Conservation (phyloP, 2,113 vertebrate genomes). For the Tetrao urogallus region DNA sequence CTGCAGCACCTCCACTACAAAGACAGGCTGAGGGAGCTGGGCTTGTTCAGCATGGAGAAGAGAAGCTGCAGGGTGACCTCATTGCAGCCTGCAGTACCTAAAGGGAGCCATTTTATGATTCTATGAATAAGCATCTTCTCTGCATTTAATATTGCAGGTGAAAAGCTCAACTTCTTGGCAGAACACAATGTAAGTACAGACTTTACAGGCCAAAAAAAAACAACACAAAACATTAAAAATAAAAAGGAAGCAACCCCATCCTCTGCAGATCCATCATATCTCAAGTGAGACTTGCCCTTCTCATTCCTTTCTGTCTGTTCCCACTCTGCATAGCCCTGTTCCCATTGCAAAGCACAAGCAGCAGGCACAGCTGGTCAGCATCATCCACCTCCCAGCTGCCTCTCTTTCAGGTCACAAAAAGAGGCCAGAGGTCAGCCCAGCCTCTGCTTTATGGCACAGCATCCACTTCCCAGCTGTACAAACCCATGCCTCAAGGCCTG, state of each 20-base stretch:
- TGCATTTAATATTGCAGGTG: neutral
- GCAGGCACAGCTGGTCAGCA: neutral
- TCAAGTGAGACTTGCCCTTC: neutral
- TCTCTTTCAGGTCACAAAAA: neutral
- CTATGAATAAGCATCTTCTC: neutral
- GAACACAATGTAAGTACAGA: neutral
- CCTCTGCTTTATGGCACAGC: neutral
- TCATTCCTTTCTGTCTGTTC: neutral
- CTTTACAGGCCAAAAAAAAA: neutral
- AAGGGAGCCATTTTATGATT: neutral
- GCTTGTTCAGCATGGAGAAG: too few relatives aligned
- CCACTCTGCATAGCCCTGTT: neutral
- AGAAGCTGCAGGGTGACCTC: too few relatives aligned
- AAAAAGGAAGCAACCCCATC: neutral
- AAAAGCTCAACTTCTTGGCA: neutral
- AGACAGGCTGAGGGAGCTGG: too few relatives aligned
- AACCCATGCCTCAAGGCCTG: neutral
- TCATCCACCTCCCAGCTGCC: neutral
- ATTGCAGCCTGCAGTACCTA: too few relatives aligned
- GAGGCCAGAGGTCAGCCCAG: neutral
- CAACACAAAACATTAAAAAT: too few relatives aligned
- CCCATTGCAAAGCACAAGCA: neutral
- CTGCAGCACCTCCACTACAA: too few relatives aligned
- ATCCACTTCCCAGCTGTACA: neutral
- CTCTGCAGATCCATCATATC: neutral